Base-by-base conservation (phyloP, 53 echinoderm and acorn worm species). In the Astropecten irregularis region DNA sequence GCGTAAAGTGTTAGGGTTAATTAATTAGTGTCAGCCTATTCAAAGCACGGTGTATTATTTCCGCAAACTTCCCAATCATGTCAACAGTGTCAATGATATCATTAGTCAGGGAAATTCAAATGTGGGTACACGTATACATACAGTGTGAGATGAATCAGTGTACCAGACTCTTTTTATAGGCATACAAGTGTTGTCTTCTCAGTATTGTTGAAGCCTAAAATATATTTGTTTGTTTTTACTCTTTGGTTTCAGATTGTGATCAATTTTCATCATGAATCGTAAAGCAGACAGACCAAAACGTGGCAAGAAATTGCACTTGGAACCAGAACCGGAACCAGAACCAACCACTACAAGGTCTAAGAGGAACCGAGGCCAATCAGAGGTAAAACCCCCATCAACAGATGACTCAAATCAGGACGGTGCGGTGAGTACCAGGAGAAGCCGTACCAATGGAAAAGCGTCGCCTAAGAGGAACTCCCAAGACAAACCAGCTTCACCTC, bases 231-330 rank as follows among this genome's bases (percentile, higher is more conserved):
- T n/a, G n/a, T n/a, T n/a, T n/a, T n/a, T n/a, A n/a, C 23, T 58
- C 61, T 60, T 62, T 48, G 30, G 47, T 36, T 62, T 27, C 63
- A 42, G 79, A 22, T 21, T 29, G 20, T 11, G 27, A n/a, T n/a
- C n/a, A n/a, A n/a, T 32, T 46, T 30, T 16, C 62, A 54, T 10
- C 20, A 84, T 84, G 84, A 84, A 84, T 71, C 84, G 84, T 29
- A 84, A 84, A 69, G 69, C 34, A 26, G 84, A 84, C 7, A 74
- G 90, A 50, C 69, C 58, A 61, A 76, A 88, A 27, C 87, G 93
- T 13, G 91, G 74, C 59, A 81, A 85, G 66, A 93, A 90, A 61
- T 36, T 71, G 15, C 79, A 42, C 18, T n/a, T 14, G 27, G 61
- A 79, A 26, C 88, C 77, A 35, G 82, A 77, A 57, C 72, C 85